Percentiles rank a stretch among this genome's conserved stretches.
Evolutionary conservation across 2,888 invertebrate species (phyloP).

Genomic region (Nyleta sp.): DNA sequence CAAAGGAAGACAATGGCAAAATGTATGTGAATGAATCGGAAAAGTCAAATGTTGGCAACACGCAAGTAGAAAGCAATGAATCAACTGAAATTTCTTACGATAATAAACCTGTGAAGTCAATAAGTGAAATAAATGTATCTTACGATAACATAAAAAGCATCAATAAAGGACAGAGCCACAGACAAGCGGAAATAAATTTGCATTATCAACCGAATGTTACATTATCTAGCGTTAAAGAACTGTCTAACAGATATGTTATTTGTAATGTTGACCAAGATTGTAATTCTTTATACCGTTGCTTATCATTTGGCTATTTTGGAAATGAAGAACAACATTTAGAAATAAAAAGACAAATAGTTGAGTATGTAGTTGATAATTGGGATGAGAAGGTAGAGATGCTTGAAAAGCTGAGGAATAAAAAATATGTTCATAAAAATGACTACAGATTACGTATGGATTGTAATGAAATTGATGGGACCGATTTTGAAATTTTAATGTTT

Average conservation of each 20-base stretch:
- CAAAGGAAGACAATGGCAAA: too few species aligned
- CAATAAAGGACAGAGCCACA: too few species aligned
- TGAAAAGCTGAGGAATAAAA: not conserved
- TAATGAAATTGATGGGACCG: not conserved
- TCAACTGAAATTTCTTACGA: too few species aligned
- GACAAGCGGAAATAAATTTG: too few species aligned
- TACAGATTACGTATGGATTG: not conserved
- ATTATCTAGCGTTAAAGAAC: not conserved
- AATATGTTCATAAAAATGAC: not conserved
- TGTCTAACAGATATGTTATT: not conserved
- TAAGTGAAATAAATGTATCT: too few species aligned
- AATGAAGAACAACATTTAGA: not conserved
- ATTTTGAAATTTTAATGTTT: conserved; percentile 1
- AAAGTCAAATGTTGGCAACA: too few species aligned
- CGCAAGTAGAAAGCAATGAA: too few species aligned
- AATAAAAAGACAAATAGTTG: not conserved
- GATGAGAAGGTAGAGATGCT: not conserved
- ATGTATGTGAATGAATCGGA: too few species aligned
- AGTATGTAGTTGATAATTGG: conserved; percentile 7
- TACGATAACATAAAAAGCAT: too few species aligned
- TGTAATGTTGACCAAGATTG: not conserved
- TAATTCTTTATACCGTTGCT: conserved; percentile 4
- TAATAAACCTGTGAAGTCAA: too few species aligned
- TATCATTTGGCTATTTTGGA: conserved; percentile 1
- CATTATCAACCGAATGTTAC: too few species aligned